These are phyloP conservation scores for Hyposoter didymator DNA, from an alignment of 2,888 invertebrate genomes.

Conservation along the genomic window DNA sequence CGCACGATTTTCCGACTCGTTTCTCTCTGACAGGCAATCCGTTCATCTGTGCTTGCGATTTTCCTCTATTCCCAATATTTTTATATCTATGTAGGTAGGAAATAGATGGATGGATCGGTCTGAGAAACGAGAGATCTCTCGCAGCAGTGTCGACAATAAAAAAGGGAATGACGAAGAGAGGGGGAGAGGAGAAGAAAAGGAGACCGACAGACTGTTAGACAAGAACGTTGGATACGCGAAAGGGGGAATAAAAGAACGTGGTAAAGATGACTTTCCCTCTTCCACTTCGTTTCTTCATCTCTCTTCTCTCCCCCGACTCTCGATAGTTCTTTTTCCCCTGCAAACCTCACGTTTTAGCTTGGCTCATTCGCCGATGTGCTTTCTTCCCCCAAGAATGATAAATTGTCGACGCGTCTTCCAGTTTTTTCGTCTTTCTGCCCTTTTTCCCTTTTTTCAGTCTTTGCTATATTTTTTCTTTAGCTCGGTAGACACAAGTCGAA, in stretches of 20 bases:
- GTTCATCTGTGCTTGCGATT: slow-evolving; percentile 62
- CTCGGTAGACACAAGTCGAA: slow-evolving; percentile 53
- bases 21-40: slow-evolving; percentile 70
- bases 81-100: slow-evolving; percentile 25
- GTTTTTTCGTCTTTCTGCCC: slow-evolving; percentile 62
- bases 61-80: slow-evolving; percentile 4
- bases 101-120: slow-evolving; percentile 78
- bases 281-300: slow-evolving; percentile 48
- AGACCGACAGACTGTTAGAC: slow-evolving; percentile 33
- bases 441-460: slow-evolving; percentile 65
- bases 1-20: slow-evolving; percentile 68
- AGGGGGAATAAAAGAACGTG: slow-evolving; percentile 64
- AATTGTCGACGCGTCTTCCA: slow-evolving; percentile 75
- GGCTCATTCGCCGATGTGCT: slow-evolving; percentile 56
- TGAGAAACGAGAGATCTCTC: slow-evolving; percentile 61
- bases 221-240: slow-evolving; percentile 36
- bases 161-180: slow-evolving; percentile 41
- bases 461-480: slow-evolving; percentile 50
- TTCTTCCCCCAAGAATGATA: slow-evolving; percentile 77
- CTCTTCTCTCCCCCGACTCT: slow-evolving; percentile 49
- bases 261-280: slow-evolving; percentile 54
- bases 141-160: slow-evolving; percentile 60
- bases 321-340: slow-evolving; percentile 60
- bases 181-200: slow-evolving; percentile 38
- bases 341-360: slow-evolving; percentile 57